These are phyloP conservation scores for Dermochelys coriacea DNA, from an alignment of 2,797 vertebrate genomes.

Conservation along the genomic window DNA sequence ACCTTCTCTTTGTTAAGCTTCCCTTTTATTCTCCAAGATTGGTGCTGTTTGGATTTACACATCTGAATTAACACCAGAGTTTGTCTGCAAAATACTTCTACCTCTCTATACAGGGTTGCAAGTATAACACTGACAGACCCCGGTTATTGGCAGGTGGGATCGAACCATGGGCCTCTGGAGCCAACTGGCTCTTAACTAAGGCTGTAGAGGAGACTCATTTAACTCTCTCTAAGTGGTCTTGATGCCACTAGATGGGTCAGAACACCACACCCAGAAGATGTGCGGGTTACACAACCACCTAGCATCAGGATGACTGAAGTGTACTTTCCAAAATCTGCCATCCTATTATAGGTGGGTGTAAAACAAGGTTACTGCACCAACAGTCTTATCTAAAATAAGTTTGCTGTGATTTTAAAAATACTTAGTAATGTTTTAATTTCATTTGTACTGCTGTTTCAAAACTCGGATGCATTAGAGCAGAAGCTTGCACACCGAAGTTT, in stretches of 20 bases:
- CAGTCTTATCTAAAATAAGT: not conserved
- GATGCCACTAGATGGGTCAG: too few relatives aligned
- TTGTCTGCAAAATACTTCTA: rapidly evolving
- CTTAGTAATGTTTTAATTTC: not conserved
- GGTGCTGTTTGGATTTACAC: not conserved
- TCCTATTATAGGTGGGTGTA: not conserved
- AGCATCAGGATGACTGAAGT: not conserved
- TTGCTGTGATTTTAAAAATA: not conserved
- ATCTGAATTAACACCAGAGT: not conserved
- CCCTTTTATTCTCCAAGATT: not conserved
- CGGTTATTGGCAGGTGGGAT: too few relatives aligned
- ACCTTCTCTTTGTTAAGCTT: not conserved
- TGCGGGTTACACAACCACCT: not conserved
- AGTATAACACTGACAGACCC: too few relatives aligned
- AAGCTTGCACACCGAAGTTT: too few relatives aligned
- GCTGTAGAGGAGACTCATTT: too few relatives aligned
- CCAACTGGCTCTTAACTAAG: too few relatives aligned
- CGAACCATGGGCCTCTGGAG: too few relatives aligned
- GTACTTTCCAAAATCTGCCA: not conserved
- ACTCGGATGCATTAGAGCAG: not conserved
- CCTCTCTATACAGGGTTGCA: rapidly evolving
- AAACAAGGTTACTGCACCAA: rapidly evolving
- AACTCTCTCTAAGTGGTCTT: too few relatives aligned
- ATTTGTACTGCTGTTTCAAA: not conserved
- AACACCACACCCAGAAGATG: too few relatives aligned